phyloP scores from a whole-genome alignment of 30 jellyfish, hydroid and myxozoan genomes.

The Cassiopea xamachana region DNA sequence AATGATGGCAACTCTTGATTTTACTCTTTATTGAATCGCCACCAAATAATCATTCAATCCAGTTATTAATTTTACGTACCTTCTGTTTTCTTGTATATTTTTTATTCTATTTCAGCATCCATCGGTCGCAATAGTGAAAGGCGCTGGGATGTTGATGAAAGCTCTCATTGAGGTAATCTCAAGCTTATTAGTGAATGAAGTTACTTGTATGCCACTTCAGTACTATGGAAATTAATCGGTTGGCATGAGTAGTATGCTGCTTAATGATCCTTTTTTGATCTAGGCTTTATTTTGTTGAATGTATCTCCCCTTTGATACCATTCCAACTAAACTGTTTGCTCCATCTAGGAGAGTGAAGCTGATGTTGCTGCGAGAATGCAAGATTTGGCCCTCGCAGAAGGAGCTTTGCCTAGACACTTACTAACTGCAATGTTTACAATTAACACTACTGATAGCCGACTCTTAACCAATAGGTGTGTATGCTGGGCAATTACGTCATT shows the following conservation, averaged over 20 bases:
- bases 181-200: too few species aligned
- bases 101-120: constrained; percentile 73
- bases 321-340: not conserved
- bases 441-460: constrained; percentile 76
- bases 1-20: too few species aligned
- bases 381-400: constrained; percentile 97
- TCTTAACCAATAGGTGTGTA: constrained; percentile 83
- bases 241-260: too few species aligned
- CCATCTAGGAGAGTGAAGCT: constrained; percentile 86
- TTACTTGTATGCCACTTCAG: too few species aligned
- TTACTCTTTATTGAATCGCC: too few species aligned
- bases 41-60: too few species aligned
- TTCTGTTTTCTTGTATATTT: not conserved
- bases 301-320: too few species aligned
- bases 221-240: too few species aligned
- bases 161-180: constrained; percentile 95
- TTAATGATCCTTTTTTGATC: too few species aligned
- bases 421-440: constrained; percentile 94
- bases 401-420: constrained; percentile 92
- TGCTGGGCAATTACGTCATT: not conserved
- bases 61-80: too few species aligned
- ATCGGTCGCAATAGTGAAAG: constrained; percentile 94
- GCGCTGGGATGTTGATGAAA: constrained; percentile 98
- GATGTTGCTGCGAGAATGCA: constrained; percentile 97
- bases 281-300: too few species aligned